phyloP scores from a whole-genome alignment of 2,113 vertebrate species.

The Brachyhypopomus occidentalis region DNA sequence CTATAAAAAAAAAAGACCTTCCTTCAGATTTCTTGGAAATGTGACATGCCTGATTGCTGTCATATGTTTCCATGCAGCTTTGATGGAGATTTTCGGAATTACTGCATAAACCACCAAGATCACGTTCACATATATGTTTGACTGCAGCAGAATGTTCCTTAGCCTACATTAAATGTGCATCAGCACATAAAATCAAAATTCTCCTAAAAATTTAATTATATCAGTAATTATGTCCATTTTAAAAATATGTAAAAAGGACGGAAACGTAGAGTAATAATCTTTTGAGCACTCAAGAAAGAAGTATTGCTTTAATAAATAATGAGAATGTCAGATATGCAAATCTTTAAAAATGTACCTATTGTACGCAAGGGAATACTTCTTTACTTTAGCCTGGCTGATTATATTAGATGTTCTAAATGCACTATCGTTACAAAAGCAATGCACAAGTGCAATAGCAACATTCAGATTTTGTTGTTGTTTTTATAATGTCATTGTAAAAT shows the following conservation, averaged over 20 bases:
- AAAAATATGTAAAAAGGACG: too few species aligned
- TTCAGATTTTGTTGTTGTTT: not conserved
- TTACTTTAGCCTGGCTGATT: too few species aligned
- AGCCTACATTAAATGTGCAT: not conserved
- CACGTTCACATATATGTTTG: not conserved
- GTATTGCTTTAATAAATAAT: too few species aligned
- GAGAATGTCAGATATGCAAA: too few species aligned
- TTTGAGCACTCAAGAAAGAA: too few species aligned
- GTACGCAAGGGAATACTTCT: too few species aligned
- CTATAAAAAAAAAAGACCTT: constrained; percentile 27
- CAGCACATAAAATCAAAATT: not conserved
- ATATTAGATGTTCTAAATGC: too few species aligned
- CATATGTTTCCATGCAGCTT: not conserved
- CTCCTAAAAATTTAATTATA: too few species aligned
- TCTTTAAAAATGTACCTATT: too few species aligned
- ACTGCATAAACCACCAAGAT: not conserved
- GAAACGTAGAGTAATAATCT: too few species aligned
- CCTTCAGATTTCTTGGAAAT: constrained; percentile 25
- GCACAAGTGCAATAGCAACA: too few species aligned
- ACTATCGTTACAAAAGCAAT: too few species aligned
- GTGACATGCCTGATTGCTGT: not conserved
- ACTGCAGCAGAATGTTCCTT: not conserved
- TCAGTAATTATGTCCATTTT: not conserved
- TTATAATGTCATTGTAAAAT: not conserved
- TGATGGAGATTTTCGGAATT: constrained; percentile 5